Conservation (phyloP, 2,113 vertebrate genomes). For the Tragelaphus scriptus region DNA sequence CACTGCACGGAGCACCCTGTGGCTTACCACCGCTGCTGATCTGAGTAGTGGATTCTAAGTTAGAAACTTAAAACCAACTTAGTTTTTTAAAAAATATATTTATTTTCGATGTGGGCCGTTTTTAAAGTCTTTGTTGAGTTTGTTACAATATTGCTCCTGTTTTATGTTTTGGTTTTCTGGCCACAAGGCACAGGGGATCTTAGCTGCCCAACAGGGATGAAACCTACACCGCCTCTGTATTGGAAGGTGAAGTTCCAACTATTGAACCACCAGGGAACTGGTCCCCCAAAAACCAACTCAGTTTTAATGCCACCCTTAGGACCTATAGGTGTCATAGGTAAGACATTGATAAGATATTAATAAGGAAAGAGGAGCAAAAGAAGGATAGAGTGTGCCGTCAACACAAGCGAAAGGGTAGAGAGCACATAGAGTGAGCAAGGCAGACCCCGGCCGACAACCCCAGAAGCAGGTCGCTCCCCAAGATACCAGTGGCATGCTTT, state of each 20-base stretch:
- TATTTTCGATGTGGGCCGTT: not conserved
- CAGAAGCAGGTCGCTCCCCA: not conserved
- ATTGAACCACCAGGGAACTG: fast-evolving
- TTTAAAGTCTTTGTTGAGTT: not conserved
- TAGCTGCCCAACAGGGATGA: not conserved
- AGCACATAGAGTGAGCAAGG: not conserved
- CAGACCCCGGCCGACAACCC: fast-evolving
- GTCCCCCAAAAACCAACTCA: not conserved
- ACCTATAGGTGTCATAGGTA: not conserved
- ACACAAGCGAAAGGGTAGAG: not conserved
- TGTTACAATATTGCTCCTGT: not conserved
- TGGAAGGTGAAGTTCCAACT: not conserved
- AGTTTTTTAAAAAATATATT: not conserved
- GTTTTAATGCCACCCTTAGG: not conserved
- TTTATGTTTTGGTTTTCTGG: not conserved
- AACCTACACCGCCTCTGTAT: not conserved
- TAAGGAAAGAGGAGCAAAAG: not conserved
- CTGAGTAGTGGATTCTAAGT: not conserved
- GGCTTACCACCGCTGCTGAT: too few relatives aligned
- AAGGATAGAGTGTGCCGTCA: fast-evolving
- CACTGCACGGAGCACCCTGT: fast-evolving
- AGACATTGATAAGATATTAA: not conserved
- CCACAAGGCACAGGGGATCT: not conserved
- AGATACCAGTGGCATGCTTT: not conserved
- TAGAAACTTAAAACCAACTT: not conserved